These are phyloP conservation scores for Numida meleagris DNA, from an alignment of 2,113 vertebrate species.

Conservation along the genomic window DNA sequence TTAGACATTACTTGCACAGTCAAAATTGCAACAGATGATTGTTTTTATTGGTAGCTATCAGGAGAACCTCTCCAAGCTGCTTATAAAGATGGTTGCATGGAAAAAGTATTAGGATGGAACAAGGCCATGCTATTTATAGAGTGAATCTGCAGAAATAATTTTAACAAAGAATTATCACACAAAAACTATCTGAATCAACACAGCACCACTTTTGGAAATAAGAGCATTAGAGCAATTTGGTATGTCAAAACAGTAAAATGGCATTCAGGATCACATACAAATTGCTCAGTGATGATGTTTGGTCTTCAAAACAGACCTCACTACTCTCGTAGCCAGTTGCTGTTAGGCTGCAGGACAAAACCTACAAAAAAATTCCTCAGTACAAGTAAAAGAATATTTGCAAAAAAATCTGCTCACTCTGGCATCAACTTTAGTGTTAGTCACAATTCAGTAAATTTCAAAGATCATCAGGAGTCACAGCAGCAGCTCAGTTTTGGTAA, in stretches of 20 bases:
- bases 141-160: conserved; percentile 5
- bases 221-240: not conserved
- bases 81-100: not conserved
- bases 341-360: not conserved
- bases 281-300: not conserved
- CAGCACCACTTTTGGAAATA: not conserved
- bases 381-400: not conserved
- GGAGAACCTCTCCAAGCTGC: not conserved
- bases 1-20: not conserved
- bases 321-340: not conserved
- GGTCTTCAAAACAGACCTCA: not conserved
- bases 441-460: not conserved
- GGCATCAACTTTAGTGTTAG: not conserved
- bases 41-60: conserved; percentile 23
- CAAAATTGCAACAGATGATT: not conserved
- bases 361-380: not conserved
- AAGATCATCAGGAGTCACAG: not conserved
- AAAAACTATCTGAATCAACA: not conserved
- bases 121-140: not conserved
- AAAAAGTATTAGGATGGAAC: not conserved
- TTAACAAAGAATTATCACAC: too few species aligned
- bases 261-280: not conserved
- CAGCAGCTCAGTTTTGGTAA: not conserved
- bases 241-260: not conserved
- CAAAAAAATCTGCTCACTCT: not conserved